phyloP scores from a whole-genome alignment of 2,888 invertebrate genomes.

The Athalia circularis region DNA sequence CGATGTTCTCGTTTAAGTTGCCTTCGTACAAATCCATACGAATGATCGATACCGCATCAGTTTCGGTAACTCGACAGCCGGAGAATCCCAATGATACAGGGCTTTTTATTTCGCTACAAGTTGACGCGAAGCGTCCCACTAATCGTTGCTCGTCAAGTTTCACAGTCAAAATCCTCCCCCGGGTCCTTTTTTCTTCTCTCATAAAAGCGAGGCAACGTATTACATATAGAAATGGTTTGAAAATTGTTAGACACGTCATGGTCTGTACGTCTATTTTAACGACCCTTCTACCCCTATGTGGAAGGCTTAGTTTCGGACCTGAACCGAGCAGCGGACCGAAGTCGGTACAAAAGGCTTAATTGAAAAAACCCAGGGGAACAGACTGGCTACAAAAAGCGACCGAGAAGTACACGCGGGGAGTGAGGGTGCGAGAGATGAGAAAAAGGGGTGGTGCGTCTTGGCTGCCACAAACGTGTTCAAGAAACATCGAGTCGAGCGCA shows the following conservation, averaged over 20 bases:
- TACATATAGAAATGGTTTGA: too few relatives aligned
- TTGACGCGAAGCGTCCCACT: too few relatives aligned
- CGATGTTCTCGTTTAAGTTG: too few relatives aligned
- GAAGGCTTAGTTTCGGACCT: conserved; percentile 17
- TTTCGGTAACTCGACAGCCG: too few relatives aligned
- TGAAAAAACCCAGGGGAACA: conserved; percentile 15
- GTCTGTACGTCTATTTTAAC: not conserved
- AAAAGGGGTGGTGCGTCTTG: not conserved
- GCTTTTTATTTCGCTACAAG: too few relatives aligned
- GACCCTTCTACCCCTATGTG: conserved; percentile 36
- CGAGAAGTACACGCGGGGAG: not conserved
- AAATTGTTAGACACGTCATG: conserved; percentile 5
- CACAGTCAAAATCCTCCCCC: too few relatives aligned
- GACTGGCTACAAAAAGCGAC: not conserved
- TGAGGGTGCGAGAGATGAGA: not conserved
- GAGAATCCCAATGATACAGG: too few relatives aligned
- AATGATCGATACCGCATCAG: not conserved
- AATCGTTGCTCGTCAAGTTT: too few relatives aligned
- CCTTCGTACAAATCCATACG: too few relatives aligned
- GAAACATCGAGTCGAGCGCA: too few relatives aligned
- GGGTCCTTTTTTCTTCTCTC: too few relatives aligned
- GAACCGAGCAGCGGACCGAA: not conserved
- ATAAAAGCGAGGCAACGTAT: not conserved
- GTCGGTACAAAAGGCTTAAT: conserved; percentile 20
- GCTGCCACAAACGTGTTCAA: too few relatives aligned